Base-by-base conservation (phyloP, 2,888 invertebrate species). In the Catocala nupta region DNA sequence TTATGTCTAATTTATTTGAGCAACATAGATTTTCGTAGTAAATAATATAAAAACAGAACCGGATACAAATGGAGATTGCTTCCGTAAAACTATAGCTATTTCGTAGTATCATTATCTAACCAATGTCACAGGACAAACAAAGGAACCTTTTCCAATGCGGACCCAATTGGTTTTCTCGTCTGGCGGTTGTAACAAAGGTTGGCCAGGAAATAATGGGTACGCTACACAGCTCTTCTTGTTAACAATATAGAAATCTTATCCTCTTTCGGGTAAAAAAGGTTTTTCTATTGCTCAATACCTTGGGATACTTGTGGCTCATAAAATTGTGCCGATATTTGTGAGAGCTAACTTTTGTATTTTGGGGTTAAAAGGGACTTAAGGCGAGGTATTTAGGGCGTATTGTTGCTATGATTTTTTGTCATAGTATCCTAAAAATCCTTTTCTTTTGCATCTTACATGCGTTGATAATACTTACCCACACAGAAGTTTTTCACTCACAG, bases 141-240 rank as follows among this genome's bases (percentile, higher is more conserved):
- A 73, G 62, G 54, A 47, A 55, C 10, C 13, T 63, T 48, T 56
- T 53, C 43, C 53, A 59, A 59, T 61, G 59, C 42, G 56, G 57
- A 53, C 43, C 52, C 56, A 65, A 73, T 60, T 63, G 75, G 63
- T 65, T 73, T 63, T 73, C 54, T 59, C 53, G 60, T 62, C 53
- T 59, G 50, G 61, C 57, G 50, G 16, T 49, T 47, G 25, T 57
- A 58, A 61, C 61, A 77, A 73, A 70, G 63, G 56, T 50, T 59
- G 53, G 47, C 11, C 45, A 44, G 59, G 61, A 56, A 51, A 76
- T 73, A 77, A 66, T 63, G 33, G 67, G 34, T 49, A 44, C 47
- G n/a, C 42, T 16, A 59, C 70, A 64, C 57, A 73, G 73, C 25
- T 55, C 53, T 62, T 55, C 50, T 55, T 51, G 59, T 52, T 70